Evolutionary conservation across 2,113 vertebrate genomes (phyloP).

Genomic region (Pelodiscus sinensis): DNA sequence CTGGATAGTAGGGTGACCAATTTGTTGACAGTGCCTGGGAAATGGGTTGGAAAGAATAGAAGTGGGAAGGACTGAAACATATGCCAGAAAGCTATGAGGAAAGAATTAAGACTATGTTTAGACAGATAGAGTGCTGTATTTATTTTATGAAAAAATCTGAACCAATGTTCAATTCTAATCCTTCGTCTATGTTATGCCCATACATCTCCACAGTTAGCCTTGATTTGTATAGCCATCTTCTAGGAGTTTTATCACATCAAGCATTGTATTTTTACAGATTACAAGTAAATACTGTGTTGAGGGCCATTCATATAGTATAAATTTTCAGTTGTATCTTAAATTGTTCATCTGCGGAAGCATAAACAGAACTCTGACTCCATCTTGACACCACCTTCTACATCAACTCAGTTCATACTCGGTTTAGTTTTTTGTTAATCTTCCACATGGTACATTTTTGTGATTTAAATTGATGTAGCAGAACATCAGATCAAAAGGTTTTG

Average conservation of each 20-base stretch:
- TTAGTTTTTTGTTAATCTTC: background rate
- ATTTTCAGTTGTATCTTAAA: rapidly evolving
- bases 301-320: background rate
- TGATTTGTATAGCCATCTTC: background rate
- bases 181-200: background rate
- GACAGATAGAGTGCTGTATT: background rate
- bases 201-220: background rate
- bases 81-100: background rate
- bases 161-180: background rate
- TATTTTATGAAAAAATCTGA: background rate
- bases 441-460: background rate
- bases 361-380: background rate
- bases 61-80: background rate
- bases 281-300: background rate
- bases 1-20: background rate
- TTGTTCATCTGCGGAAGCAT: background rate
- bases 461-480: background rate
- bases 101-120: background rate
- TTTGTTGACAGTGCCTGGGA: background rate
- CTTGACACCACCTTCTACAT: background rate
- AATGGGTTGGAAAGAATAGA: background rate
- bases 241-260: background rate
- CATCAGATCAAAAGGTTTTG: background rate
- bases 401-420: background rate
- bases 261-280: background rate